Evolutionary conservation across 2,797 vertebrate species (phyloP), one percentile per base, ranked within the genome.

Genomic region (Tamandua tetradactyla): DNA sequence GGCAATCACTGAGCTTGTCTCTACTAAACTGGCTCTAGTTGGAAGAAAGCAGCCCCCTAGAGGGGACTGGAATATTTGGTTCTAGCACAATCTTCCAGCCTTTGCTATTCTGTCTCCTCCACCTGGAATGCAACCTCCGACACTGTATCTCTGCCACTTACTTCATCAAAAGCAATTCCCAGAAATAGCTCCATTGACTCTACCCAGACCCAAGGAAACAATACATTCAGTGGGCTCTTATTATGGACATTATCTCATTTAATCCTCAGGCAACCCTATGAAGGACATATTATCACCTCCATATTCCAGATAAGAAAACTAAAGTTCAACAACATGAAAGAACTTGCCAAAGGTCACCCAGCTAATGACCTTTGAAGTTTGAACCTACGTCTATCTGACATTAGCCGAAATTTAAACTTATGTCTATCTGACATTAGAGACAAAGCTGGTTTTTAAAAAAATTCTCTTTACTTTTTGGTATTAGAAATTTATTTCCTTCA

Each of bases 401-500:
- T n/a, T n/a, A n/a, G n/a, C n/a, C n/a, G n/a, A n/a, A n/a, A n/a
- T n/a, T n/a, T n/a, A n/a, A n/a, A n/a, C n/a, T n/a, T n/a, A n/a
- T n/a, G n/a, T n/a, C n/a, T n/a, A 11, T 47, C 44, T 47, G 44
- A 47, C 44, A 90, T 78, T 94, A 40, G 95, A 94, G 55, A 85
- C 42, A 27, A 93, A 91, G 61, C n/a, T 0, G 1, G 2, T 47
- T 47, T 82, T 18, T 22, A 74, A 37, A 59, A 35, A 42, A 59
- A 55, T 93, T 76, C 88, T 85, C 44, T 47, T 47, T 47, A 87
- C 94, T 96, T 97, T 93, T 94, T 87, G 91, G 87, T 83, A 71
- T 87, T 93, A 90, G 74, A 92, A 97, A 96, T 95, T 88, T 96
- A 96, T 96, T 96, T 97, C 93, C 78, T 95, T 92, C 69, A 93